phyloP scores from a whole-genome alignment of 2,888 invertebrate species.

The Lithodes maja region DNA sequence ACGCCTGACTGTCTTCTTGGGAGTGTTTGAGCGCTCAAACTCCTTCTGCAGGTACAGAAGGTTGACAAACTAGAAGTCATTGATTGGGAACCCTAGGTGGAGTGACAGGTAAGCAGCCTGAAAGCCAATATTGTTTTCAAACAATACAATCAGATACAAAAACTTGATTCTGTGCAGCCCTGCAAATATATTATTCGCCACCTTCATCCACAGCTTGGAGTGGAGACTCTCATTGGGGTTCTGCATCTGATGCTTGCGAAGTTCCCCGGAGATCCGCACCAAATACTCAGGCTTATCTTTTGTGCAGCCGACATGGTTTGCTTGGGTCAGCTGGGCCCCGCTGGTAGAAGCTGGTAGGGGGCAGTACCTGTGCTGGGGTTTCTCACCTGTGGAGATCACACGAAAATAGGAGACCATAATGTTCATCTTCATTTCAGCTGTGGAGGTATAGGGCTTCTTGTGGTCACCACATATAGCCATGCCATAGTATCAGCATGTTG shows the following conservation, averaged over 20 bases:
- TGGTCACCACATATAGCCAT: not conserved
- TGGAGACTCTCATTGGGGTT: conserved; percentile 2
- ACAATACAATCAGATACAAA: not conserved
- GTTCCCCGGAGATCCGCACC: not conserved
- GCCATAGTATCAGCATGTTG: not conserved
- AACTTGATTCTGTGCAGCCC: not conserved
- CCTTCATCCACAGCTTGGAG: conserved; percentile 5
- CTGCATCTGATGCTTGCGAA: not conserved
- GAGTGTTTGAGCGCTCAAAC: not conserved
- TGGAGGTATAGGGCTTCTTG: not conserved
- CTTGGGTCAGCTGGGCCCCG: not conserved
- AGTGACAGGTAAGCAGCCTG: not conserved
- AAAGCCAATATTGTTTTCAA: not conserved
- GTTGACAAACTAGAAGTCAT: not conserved
- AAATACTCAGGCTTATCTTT: not conserved
- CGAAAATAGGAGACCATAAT: not conserved
- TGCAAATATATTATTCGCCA: not conserved
- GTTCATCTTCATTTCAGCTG: not conserved
- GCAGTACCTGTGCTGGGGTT: not conserved
- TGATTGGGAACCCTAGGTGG: not conserved
- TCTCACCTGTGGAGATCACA: not conserved
- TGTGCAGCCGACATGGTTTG: not conserved
- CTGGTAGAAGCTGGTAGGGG: not conserved
- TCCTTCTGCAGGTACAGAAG: not conserved
- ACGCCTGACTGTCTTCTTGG: not conserved